These are phyloP conservation scores for Gonatopus flavifemur DNA, from an alignment of 1,140 invertebrate genomes.

Conservation along the genomic window DNA sequence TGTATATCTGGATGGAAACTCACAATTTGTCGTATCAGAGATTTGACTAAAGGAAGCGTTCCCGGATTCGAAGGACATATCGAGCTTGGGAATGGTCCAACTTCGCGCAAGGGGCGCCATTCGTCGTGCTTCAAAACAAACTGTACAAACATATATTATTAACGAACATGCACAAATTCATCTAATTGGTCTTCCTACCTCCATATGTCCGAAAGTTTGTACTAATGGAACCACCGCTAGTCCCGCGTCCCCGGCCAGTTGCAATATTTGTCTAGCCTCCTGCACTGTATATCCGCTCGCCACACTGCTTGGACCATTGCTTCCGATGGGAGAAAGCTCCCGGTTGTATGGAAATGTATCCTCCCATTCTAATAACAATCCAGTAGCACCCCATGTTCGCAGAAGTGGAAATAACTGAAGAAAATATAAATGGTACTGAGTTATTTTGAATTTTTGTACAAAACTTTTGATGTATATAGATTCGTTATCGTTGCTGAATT, in stretches of 20 bases:
- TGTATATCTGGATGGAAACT: slow-evolving; percentile 64
- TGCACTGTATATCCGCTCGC: slow-evolving; percentile 66
- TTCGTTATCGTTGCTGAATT: neutral
- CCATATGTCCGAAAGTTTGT: slow-evolving; percentile 95
- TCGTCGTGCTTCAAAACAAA: slow-evolving; percentile 88
- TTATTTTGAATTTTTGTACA: neutral
- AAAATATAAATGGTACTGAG: slow-evolving; percentile 16
- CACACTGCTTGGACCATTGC: slow-evolving; percentile 58
- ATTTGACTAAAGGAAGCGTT: slow-evolving; percentile 62
- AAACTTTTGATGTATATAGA: neutral
- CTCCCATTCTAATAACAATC: slow-evolving; percentile 88
- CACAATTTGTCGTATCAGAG: slow-evolving; percentile 65
- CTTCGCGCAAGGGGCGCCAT: slow-evolving; percentile 78
- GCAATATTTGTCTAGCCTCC: slow-evolving; percentile 64
- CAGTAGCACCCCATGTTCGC: slow-evolving; percentile 75
- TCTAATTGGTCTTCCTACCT: slow-evolving; percentile 52
- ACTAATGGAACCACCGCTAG: slow-evolving; percentile 88
- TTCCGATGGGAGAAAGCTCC: slow-evolving; percentile 66
- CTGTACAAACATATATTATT: slow-evolving; percentile 70
- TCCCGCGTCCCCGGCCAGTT: slow-evolving; percentile 63
- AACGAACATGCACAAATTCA: neutral
- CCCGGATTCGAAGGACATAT: slow-evolving; percentile 75
- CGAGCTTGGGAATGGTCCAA: slow-evolving; percentile 74
- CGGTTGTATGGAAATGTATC: slow-evolving; percentile 87
- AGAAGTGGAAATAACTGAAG: slow-evolving; percentile 63